Conservation (phyloP, 2,113 vertebrate genomes). For the Vulpes vulpes region DNA sequence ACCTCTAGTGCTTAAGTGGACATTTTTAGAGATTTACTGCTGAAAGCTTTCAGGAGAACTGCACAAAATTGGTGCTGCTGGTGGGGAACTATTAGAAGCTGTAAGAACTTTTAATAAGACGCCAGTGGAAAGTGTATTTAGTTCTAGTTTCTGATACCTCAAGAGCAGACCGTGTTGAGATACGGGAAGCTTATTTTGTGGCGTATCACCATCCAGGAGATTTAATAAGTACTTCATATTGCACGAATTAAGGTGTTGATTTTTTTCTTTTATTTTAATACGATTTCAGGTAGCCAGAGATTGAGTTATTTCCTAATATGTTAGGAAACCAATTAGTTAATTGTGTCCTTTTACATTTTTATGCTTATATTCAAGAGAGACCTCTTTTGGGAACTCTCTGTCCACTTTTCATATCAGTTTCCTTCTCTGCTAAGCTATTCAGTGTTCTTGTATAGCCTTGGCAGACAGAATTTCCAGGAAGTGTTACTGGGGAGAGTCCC, state of each 20-base stretch:
- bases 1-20: slow-evolving; percentile 87
- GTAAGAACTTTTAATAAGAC: slow-evolving; percentile 65
- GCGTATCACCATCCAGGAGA: neutral
- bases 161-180: neutral
- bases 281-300: neutral
- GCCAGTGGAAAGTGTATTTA: neutral
- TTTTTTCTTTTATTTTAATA: neutral
- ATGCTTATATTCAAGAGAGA: neutral
- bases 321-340: slow-evolving; percentile 15
- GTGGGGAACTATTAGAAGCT: slow-evolving; percentile 70
- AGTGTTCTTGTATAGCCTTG: neutral
- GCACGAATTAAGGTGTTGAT: neutral
- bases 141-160: slow-evolving; percentile 14
- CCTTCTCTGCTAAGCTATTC: neutral
- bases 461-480: slow-evolving; percentile 1
- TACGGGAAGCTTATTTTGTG: neutral
- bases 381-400: neutral
- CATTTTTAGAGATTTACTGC: slow-evolving; percentile 89
- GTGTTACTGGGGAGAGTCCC: slow-evolving; percentile 25
- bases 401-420: slow-evolving; percentile 41
- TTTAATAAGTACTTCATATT: neutral
- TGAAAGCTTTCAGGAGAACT: slow-evolving; percentile 86
- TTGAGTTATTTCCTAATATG: neutral
- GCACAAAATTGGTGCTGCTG: slow-evolving; percentile 79
- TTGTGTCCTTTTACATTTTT: neutral